These are phyloP conservation scores for Amblyjoppa fuscipennis DNA, from an alignment of 2,888 invertebrate genomes.

Conservation along the genomic window DNA sequence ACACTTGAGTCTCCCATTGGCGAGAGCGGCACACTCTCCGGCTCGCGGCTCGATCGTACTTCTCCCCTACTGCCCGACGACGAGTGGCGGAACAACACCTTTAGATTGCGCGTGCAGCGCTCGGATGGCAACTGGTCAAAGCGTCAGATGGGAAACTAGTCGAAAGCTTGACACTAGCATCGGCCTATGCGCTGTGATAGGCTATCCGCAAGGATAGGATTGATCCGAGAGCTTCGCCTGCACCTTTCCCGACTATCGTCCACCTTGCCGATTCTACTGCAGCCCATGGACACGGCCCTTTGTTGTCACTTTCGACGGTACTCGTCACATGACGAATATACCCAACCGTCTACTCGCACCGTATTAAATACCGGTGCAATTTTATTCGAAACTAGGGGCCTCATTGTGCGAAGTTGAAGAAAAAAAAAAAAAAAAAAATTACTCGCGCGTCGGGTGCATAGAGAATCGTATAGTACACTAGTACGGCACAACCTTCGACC, in stretches of 20 bases:
- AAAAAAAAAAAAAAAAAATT: neutral
- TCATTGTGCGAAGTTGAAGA: neutral
- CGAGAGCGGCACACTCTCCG: conserved; percentile 47
- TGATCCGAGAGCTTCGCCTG: conserved; percentile 13
- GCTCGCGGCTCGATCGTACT: conserved; percentile 39
- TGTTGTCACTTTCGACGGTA: neutral
- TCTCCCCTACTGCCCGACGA: conserved; percentile 49
- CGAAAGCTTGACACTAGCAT: conserved; percentile 19
- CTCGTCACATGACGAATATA: neutral
- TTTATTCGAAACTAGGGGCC: neutral
- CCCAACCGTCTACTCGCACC: neutral
- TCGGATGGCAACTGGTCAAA: conserved; percentile 62
- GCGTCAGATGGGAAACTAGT: conserved; percentile 34
- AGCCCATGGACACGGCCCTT: conserved; percentile 1
- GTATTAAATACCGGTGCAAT: neutral
- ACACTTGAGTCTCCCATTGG: conserved; percentile 48
- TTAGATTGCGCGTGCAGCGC: conserved; percentile 59
- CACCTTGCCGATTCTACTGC: conserved; percentile 2
- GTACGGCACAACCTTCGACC: conserved; percentile 66
- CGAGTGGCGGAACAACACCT: conserved; percentile 56
- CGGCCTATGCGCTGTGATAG: neutral
- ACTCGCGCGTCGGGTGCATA: neutral
- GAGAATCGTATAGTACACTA: conserved; percentile 11
- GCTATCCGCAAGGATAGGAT: conserved; percentile 4
- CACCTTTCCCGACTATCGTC: conserved; percentile 17